phyloP scores from a whole-genome alignment of 2,113 vertebrate genomes.

The Paradisaea rubra region DNA sequence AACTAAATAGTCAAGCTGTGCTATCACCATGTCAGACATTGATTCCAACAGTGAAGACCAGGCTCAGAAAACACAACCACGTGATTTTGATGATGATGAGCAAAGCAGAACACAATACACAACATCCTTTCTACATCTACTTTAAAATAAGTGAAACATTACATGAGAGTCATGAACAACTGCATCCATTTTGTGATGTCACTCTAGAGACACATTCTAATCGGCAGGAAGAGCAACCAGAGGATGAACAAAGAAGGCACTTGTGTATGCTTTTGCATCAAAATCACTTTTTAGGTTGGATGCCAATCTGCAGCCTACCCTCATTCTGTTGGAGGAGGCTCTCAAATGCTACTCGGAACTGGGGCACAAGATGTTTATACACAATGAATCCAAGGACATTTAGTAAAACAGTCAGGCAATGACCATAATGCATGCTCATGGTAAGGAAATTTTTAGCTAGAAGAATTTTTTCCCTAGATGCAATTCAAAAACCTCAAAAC shows the following conservation, averaged over 20 bases:
- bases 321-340: not conserved
- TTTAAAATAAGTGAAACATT: not conserved
- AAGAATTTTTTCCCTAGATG: not conserved
- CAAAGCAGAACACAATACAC: not conserved
- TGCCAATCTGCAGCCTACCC: not conserved
- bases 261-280: not conserved
- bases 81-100: not conserved
- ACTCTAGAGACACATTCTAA: not conserved
- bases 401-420: not conserved
- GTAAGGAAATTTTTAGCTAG: not conserved
- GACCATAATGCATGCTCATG: not conserved
- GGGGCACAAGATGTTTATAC: not conserved
- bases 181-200: fast-evolving
- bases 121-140: not conserved
- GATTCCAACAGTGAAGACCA: not conserved
- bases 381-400: not conserved
- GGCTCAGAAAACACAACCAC: not conserved
- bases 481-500: not conserved
- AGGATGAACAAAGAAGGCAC: not conserved
- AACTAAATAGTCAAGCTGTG: not conserved
- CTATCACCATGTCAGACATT: fast-evolving
- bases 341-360: not conserved
- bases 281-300: not conserved
- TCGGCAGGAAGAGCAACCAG: not conserved
- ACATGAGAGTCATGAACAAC: not conserved